phyloP scores from a whole-genome alignment of 2,888 invertebrate genomes.

The Rhopalosiphum nymphaeae region DNA sequence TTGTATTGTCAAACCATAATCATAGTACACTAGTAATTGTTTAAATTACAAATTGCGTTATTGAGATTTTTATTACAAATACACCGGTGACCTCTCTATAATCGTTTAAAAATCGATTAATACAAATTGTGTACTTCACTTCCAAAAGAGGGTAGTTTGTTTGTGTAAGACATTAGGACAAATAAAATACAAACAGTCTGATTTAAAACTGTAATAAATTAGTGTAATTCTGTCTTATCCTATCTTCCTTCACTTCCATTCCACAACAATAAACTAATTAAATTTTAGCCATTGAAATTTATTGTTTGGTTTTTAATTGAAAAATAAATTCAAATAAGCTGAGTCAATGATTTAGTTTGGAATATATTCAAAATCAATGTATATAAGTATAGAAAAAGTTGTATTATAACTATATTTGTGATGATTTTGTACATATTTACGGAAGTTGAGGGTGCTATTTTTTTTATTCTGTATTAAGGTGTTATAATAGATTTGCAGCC shows the following conservation, averaged over 20 bases:
- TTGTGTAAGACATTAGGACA: background rate
- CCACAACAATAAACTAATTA: background rate
- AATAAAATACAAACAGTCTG: background rate
- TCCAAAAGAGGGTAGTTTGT: background rate
- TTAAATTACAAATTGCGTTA: background rate
- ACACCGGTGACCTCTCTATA: background rate
- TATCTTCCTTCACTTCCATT: background rate
- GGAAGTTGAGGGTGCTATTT: background rate
- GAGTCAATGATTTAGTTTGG: background rate
- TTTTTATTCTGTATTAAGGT: background rate
- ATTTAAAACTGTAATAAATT: constrained; percentile 39
- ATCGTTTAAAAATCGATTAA: constrained; percentile 25
- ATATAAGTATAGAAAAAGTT: background rate
- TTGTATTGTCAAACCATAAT: background rate
- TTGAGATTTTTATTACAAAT: background rate
- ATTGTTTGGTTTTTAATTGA: background rate
- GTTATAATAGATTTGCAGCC: background rate
- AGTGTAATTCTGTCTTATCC: background rate
- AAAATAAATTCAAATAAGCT: constrained; percentile 1
- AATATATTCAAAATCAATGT: background rate
- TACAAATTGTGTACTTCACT: background rate
- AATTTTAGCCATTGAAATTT: background rate
- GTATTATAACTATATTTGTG: background rate
- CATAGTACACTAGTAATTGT: background rate
- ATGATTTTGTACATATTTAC: too few relatives aligned